phyloP scores from a whole-genome alignment of 1,140 invertebrate species.

The Pissodes strobi region DNA sequence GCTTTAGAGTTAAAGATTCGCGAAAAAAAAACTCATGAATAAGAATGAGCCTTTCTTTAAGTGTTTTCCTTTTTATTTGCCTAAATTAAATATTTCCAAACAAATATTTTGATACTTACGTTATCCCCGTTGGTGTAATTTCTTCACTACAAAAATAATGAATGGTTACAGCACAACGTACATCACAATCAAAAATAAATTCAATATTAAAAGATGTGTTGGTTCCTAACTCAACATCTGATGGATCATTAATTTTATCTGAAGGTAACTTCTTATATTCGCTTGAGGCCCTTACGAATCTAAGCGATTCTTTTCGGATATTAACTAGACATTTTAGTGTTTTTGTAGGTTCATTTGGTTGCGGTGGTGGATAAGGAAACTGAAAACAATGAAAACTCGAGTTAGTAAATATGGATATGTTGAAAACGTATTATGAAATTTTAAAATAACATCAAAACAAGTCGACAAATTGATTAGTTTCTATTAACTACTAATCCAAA shows the following conservation, averaged over 20 bases:
- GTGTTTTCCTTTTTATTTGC: no score
- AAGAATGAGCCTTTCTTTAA: no score
- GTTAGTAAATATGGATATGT: slow-evolving; percentile 12
- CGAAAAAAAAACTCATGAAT: no score
- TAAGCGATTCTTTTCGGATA: slow-evolving; percentile 93
- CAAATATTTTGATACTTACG: slow-evolving; percentile 59
- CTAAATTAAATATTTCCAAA: no score
- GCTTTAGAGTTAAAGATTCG: no score
- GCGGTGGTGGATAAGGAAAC: slow-evolving; percentile 97
- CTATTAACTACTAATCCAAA: no score
- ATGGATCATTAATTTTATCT: slow-evolving; percentile 57
- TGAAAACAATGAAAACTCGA: slow-evolving; percentile 56
- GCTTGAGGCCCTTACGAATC: slow-evolving; percentile 75
- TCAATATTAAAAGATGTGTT: slow-evolving; percentile 87
- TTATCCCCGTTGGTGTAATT: slow-evolving; percentile 75
- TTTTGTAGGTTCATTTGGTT: slow-evolving; percentile 94
- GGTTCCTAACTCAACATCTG: slow-evolving; percentile 63
- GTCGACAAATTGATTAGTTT: no score
- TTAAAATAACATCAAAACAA: no score
- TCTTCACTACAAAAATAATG: slow-evolving; percentile 98
- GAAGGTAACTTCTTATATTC: slow-evolving; percentile 53
- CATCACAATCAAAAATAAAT: slow-evolving; percentile 96
- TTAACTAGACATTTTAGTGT: slow-evolving; percentile 95
- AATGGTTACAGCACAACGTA: slow-evolving; percentile 89
- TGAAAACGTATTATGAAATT: no score